phyloP scores from a whole-genome alignment of 2,797 vertebrate species.

The Pantherophis alleghaniensis region DNA sequence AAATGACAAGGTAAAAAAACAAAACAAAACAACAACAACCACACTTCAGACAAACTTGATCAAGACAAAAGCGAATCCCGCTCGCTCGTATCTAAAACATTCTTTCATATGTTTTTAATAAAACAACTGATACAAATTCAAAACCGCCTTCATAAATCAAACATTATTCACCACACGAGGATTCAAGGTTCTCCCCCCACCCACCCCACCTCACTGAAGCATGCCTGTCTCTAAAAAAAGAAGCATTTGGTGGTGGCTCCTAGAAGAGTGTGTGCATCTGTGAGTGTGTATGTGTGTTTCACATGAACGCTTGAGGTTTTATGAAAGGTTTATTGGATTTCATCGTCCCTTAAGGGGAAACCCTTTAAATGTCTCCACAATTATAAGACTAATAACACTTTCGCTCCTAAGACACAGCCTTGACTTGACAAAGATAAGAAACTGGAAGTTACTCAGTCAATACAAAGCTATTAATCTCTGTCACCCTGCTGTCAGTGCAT shows the following conservation, averaged over 20 bases:
- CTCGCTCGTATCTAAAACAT: slow-evolving; percentile 78
- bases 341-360: slow-evolving; percentile 90
- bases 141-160: slow-evolving; percentile 87
- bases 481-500: slow-evolving; percentile 83
- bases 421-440: slow-evolving; percentile 89
- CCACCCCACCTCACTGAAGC: slow-evolving; percentile 65
- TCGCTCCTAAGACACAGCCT: slow-evolving; percentile 84
- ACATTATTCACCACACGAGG: slow-evolving; percentile 77
- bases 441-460: slow-evolving; percentile 90
- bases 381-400: slow-evolving; percentile 97
- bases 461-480: slow-evolving; percentile 92
- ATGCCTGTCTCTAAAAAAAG: slow-evolving; percentile 63
- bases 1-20: slow-evolving; percentile 45
- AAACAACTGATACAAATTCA: slow-evolving; percentile 85
- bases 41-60: slow-evolving; percentile 55
- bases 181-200: slow-evolving; percentile 69
- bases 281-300: slow-evolving; percentile 18
- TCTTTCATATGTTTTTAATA: slow-evolving; percentile 88
- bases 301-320: slow-evolving; percentile 76
- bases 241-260: slow-evolving; percentile 19
- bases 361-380: slow-evolving; percentile 96
- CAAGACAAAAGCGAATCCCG: slow-evolving; percentile 62
- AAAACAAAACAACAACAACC: background rate
- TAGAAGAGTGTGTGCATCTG: background rate
- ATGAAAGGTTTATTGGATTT: slow-evolving; percentile 98